phyloP scores from a whole-genome alignment of 2,888 invertebrate genomes.

The Noctua janthe region DNA sequence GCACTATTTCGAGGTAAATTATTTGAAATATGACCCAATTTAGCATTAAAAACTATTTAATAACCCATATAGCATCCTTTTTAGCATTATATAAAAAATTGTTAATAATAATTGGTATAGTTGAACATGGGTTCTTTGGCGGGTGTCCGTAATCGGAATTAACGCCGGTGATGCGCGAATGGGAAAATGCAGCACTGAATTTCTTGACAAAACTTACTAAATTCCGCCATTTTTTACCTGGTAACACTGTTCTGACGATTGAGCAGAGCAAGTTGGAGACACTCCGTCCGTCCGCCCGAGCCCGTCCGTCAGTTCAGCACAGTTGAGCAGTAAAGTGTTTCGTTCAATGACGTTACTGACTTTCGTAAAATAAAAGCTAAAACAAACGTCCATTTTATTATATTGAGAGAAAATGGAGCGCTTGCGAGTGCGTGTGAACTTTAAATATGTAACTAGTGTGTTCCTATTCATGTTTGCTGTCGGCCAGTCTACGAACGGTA shows the following conservation, averaged over 20 bases:
- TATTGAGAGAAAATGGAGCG: conserved; percentile 74
- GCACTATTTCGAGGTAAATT: no score
- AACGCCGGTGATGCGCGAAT: no score
- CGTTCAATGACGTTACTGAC: conserved; percentile 71
- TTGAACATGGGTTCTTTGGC: no score
- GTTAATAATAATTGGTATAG: no score
- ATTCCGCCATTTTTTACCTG: not conserved
- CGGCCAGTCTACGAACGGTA: conserved; percentile 69
- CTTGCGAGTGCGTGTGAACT: conserved; percentile 72
- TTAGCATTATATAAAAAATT: no score
- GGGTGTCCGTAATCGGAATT: no score
- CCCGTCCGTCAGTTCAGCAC: conserved; percentile 49
- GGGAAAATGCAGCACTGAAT: no score
- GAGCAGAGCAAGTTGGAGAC: not conserved
- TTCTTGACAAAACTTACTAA: no score
- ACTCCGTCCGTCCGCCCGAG: not conserved
- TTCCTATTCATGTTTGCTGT: conserved; percentile 68
- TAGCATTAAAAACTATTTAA: no score
- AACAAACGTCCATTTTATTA: conserved; percentile 62
- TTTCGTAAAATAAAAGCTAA: conserved; percentile 55
- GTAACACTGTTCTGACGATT: not conserved
- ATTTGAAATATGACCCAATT: no score
- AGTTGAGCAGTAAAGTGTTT: conserved; percentile 39
- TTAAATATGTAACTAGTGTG: conserved; percentile 66
- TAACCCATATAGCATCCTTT: no score